phyloP scores from a whole-genome alignment of 35 echinoderm and acorn worm species.

The Lytechinus variegatus region DNA sequence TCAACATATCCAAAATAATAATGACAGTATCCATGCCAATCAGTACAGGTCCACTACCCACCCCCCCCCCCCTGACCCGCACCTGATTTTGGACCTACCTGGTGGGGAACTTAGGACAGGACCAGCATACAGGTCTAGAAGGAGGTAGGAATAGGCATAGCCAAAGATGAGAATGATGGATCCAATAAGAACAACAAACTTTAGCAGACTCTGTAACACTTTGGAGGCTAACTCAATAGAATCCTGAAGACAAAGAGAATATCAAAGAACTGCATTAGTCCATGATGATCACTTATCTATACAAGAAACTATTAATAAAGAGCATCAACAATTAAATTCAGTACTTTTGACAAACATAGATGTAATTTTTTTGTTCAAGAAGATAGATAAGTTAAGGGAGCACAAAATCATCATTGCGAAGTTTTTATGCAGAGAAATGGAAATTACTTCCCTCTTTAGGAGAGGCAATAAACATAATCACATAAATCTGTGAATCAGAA shows the following conservation, averaged over 20 bases:
- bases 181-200: slow-evolving; percentile 87
- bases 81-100: slow-evolving; percentile 51
- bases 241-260: slow-evolving; percentile 65
- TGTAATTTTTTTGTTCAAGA: too few species aligned
- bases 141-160: slow-evolving; percentile 83
- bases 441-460: not conserved
- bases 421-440: not conserved
- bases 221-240: slow-evolving; percentile 77
- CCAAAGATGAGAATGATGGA: slow-evolving; percentile 86
- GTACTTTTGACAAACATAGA: too few species aligned
- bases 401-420: too few species aligned
- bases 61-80: too few species aligned
- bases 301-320: too few species aligned
- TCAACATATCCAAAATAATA: too few species aligned
- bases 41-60: too few species aligned
- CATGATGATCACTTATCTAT: too few species aligned
- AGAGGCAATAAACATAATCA: not conserved
- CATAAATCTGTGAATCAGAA: not conserved
- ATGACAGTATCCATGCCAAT: too few species aligned
- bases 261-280: not conserved
- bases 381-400: too few species aligned
- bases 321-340: too few species aligned
- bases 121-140: slow-evolving; percentile 92
- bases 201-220: slow-evolving; percentile 76
- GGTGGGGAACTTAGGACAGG: slow-evolving; percentile 79